phyloP scores from a whole-genome alignment of 2,888 invertebrate genomes.

The Timema podura region DNA sequence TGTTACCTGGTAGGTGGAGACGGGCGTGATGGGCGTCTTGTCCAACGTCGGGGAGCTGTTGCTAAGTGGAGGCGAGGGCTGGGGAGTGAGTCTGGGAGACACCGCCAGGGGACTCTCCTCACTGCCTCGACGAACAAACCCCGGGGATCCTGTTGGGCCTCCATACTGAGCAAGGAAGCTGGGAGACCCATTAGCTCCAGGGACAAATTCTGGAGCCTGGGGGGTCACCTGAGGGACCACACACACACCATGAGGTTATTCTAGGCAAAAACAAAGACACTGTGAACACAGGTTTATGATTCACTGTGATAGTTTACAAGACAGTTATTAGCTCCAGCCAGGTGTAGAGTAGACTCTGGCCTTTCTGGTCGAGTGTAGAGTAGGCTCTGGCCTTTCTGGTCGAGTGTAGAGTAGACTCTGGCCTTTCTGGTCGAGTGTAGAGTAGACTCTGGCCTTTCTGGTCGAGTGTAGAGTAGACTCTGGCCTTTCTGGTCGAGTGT shows the following conservation, averaged over 20 bases:
- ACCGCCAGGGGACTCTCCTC: slow-evolving; percentile 43
- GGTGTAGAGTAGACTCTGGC: no score
- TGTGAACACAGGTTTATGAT: no score
- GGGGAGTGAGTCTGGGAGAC: slow-evolving; percentile 50
- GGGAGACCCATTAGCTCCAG: slow-evolving; percentile 43
- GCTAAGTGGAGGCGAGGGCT: slow-evolving; percentile 45
- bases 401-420: no score
- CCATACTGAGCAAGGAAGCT: slow-evolving; percentile 45
- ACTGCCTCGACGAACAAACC: slow-evolving; percentile 32
- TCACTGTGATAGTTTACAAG: no score
- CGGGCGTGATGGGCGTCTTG: slow-evolving; percentile 37
- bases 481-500: no score
- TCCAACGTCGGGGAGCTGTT: slow-evolving; percentile 44
- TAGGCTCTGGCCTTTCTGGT: not conserved
- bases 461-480: no score
- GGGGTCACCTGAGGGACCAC: slow-evolving; percentile 35
- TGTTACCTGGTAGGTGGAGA: slow-evolving; percentile 45
- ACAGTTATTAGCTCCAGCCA: no score
- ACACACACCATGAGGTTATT: no score
- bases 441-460: no score
- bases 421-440: no score
- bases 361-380: not conserved
- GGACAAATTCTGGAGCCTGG: slow-evolving; percentile 54
- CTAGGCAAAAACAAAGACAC: no score
- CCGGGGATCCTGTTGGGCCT: slow-evolving; percentile 36